Evolutionary conservation across 2,113 vertebrate genomes (phyloP), one percentile per base, ranked within the genome.

Genomic region (Macquaria ambigua): DNA sequence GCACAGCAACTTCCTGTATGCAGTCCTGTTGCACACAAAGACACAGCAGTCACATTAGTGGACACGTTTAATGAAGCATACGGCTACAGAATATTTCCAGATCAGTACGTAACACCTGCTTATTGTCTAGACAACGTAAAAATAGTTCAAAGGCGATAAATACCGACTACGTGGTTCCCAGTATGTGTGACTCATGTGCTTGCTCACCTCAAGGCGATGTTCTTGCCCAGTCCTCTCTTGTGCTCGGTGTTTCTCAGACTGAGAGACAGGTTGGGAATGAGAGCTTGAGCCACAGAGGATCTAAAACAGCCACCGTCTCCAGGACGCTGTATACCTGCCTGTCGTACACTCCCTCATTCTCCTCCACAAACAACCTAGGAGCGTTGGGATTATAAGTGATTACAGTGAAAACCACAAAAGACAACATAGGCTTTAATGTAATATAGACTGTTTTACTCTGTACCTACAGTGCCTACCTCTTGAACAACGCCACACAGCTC

Each of bases 171-270:
- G 37, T 72, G 52, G 50, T 68, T 72, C 79, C 15, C 69, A 41
- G 43, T 59, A 41, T 6, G 39, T 82, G 86, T 85, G 84, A 88
- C 81, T 87, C 85, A 81, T 71, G 6, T 61, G 81, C 68, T 34
- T 15, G 59, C 91, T 93, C 85, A 99, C 98, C 98, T 98, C 88
- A 97, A 96, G 84, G 95, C 78, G 16, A 80, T 90, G 82, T 99
- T 99, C 93, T 89, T 97, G 90, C 98, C 98, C 90, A 97, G 93
- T 58, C 98, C 98, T 95, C 96, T 96, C 94, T 97, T 99, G 91
- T 92, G 94, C 82, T 99, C 98, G 0, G 94, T 94, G 87, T 97
- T 96, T 90, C 96, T 97, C 92, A 99, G 93, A 85, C 96, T 93
- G 39, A 96, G 93, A 28, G 97, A 97, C 77, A 99, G 92, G 77